Evolutionary conservation across 2,888 invertebrate genomes (phyloP).

Genomic region (Pammene aurita): DNA sequence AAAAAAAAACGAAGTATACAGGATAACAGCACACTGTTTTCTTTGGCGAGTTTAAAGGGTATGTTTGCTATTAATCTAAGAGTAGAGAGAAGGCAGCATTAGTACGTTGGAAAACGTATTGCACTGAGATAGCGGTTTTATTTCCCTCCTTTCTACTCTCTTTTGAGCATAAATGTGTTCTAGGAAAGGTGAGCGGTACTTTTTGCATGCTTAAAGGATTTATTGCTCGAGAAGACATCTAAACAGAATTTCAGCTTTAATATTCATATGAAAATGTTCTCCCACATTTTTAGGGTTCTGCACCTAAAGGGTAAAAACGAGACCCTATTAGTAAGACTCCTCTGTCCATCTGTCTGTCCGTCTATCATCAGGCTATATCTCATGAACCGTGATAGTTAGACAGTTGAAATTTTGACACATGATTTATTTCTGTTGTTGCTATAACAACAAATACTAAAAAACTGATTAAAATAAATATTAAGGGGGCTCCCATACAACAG

Average conservation of each 20-base stretch:
- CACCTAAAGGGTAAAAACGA: too few relatives aligned
- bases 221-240: constrained; percentile 5
- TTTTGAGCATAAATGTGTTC: constrained; percentile 56
- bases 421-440: too few relatives aligned
- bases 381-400: too few relatives aligned
- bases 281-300: too few relatives aligned
- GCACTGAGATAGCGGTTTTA: constrained; percentile 67
- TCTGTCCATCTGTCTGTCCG: too few relatives aligned
- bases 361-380: too few relatives aligned
- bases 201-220: constrained; percentile 36
- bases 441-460: too few relatives aligned
- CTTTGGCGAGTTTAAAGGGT: constrained; percentile 55
- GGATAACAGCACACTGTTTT: constrained; percentile 45
- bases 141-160: constrained; percentile 55
- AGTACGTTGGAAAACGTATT: constrained; percentile 61
- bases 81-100: constrained; percentile 48
- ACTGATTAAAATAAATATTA: too few relatives aligned
- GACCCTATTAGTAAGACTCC: too few relatives aligned
- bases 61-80: constrained; percentile 57
- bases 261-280: neutral
- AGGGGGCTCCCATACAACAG: too few relatives aligned
- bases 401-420: too few relatives aligned
- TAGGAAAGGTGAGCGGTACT: constrained; percentile 36
- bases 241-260: neutral
- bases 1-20: too few relatives aligned